Percentiles rank a stretch among this genome's conserved stretches.
phyloP scores from a whole-genome alignment of 1,140 invertebrate genomes.

The Harpegnathos saltator region DNA sequence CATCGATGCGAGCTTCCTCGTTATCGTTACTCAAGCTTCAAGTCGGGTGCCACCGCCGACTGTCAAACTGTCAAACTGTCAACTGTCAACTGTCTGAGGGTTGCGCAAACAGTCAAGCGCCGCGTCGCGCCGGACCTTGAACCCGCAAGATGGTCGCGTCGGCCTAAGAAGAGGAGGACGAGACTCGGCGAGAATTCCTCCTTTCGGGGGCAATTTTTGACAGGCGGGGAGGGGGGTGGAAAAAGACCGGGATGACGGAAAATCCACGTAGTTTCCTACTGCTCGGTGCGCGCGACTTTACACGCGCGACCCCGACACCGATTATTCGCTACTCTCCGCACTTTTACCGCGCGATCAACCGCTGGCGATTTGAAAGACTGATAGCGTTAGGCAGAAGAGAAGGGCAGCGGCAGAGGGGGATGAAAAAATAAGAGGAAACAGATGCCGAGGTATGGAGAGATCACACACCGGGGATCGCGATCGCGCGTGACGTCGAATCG shows the following conservation, averaged over 20 bases:
- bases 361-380: constrained; percentile 52
- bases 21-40: too few species aligned
- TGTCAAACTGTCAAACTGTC: too few species aligned
- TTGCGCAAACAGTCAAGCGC: too few species aligned
- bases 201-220: too few species aligned
- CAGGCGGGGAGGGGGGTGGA: too few species aligned
- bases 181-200: not conserved
- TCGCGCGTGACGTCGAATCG: constrained; percentile 8
- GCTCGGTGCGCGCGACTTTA: constrained; percentile 14
- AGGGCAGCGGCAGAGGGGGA: not conserved
- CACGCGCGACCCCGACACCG: not conserved
- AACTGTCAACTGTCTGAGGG: too few species aligned
- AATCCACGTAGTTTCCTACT: not conserved
- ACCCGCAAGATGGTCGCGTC: too few species aligned
- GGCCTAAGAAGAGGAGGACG: constrained; percentile 26
- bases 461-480: not conserved
- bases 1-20: too few species aligned
- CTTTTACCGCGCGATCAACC: constrained; percentile 44
- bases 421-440: not conserved
- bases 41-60: too few species aligned
- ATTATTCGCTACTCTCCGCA: not conserved
- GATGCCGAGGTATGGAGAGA: not conserved
- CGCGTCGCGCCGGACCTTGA: too few species aligned
- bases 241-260: not conserved
- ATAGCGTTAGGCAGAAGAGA: constrained; percentile 42